phyloP scores from a whole-genome alignment of 2,888 invertebrate species.

The Polylopha cassiicola region DNA sequence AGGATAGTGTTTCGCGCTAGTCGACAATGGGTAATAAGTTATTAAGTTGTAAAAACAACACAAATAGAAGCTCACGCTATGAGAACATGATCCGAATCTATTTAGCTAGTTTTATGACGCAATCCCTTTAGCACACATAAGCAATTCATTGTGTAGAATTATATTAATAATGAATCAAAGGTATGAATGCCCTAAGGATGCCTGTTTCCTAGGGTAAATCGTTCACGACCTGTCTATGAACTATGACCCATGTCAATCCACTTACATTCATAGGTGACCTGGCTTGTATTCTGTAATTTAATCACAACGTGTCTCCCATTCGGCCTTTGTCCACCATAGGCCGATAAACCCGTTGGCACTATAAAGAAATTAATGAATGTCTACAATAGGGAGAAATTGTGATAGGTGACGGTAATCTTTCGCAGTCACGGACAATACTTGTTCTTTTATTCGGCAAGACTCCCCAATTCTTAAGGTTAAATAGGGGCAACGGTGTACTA shows the following conservation, averaged over 20 bases:
- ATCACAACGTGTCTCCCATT: slow-evolving; percentile 60
- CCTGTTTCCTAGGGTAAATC: slow-evolving; percentile 14
- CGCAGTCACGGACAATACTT: slow-evolving; percentile 55
- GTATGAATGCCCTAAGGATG: slow-evolving; percentile 12
- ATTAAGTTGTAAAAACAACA: no score
- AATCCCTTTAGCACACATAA: no score
- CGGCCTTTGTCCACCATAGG: slow-evolving; percentile 57
- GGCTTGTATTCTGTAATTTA: slow-evolving; percentile 59
- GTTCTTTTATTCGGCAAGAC: slow-evolving; percentile 53
- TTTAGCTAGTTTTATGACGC: no score
- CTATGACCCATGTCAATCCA: slow-evolving; percentile 44
- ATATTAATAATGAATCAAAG: no score
- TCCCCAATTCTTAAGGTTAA: slow-evolving; percentile 57
- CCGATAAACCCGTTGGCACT: slow-evolving; percentile 66
- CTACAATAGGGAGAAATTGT: slow-evolving; percentile 72
- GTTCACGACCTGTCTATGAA: slow-evolving; percentile 38
- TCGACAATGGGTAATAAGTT: no score
- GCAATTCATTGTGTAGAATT: no score
- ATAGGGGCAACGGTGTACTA: slow-evolving; percentile 54
- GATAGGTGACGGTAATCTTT: slow-evolving; percentile 75
- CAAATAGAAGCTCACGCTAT: no score
- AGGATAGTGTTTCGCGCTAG: slow-evolving; percentile 3
- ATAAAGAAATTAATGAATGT: slow-evolving; percentile 64
- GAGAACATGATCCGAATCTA: no score
- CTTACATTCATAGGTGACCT: slow-evolving; percentile 44